A percentile compares a stretch with the other conserved stretches of the same genome.
phyloP scores from a whole-genome alignment of 2,888 invertebrate species.

The Brenthis daphne region DNA sequence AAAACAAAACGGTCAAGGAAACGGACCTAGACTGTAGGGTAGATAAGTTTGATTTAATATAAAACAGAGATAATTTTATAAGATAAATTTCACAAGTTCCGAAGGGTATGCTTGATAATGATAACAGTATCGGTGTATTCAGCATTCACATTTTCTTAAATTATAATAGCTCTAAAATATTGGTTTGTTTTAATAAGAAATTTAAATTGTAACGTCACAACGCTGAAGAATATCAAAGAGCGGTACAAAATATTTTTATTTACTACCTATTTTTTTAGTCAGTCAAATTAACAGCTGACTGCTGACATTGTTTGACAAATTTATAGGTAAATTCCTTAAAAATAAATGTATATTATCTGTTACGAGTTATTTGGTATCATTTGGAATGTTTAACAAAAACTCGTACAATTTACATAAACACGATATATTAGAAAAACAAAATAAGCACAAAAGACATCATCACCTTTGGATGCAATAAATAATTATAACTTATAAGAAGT shows the following conservation, averaged over 20 bases:
- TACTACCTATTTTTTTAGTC: constrained; percentile 1
- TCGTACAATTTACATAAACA: too few species aligned
- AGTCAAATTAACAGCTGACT: constrained; percentile 6
- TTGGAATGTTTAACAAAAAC: too few species aligned
- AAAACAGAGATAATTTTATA: constrained; percentile 27
- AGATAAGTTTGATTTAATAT: constrained; percentile 51
- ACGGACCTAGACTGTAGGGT: constrained; percentile 56
- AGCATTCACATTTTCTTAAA: constrained; percentile 6
- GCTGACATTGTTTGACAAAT: neutral
- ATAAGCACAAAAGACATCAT: too few species aligned
- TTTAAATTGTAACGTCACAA: neutral
- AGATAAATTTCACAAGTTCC: constrained; percentile 31
- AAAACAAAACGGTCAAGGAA: constrained; percentile 50
- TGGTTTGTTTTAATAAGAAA: neutral
- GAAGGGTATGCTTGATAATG: constrained; percentile 30
- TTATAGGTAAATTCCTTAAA: too few species aligned
- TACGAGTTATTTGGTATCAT: too few species aligned
- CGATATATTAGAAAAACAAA: too few species aligned
- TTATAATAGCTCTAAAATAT: neutral
- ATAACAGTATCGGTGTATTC: neutral
- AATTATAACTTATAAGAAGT: too few species aligned
- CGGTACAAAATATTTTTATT: constrained; percentile 12
- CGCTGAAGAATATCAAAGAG: constrained; percentile 4
- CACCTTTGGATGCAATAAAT: too few species aligned
- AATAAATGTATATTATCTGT: too few species aligned